Base-by-base conservation (phyloP, 2,797 vertebrate species). In the Danionella dracula region DNA sequence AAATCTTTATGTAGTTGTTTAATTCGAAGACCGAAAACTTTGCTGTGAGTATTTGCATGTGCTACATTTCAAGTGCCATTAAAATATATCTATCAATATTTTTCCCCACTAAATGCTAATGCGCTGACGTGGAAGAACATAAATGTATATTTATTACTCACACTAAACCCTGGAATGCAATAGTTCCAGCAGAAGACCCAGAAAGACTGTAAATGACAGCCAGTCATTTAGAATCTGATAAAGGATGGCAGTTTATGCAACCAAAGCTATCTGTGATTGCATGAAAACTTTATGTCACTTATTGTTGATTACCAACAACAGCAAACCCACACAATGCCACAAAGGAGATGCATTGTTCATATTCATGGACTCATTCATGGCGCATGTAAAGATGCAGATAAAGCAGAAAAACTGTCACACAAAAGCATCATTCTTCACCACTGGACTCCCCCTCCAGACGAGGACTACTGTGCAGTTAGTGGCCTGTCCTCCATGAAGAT, bases 401-500 rank as follows among this genome's bases (percentile, higher is more conserved):
- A 45, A 59, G 9, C 27, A 46, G 15, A 51, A 44, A 23, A 31
- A 32, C 50, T 9, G 5, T 51, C 12, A 38, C 38, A 79, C 74
- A 79, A 78, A 66, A 29, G 8, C 51, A 32, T 44, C 23, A 67
- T 74, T 79, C 57, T 73, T 44, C 19, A n/a, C n/a, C 15, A 19
- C 23, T n/a, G 5, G 1, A 35, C 56, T 29, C 59, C 38, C 37
- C 76, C 60, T 55, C 56, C 63, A 50, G 34, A 57, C 46, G 50
- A 66, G 58, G 66, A 45, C 32, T 46, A 51, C 50, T 62, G 48
- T 53, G 46, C 56, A 21, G 63, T 71, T 64, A 64, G 37, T 37
- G 66, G 20, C 50, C 31, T 53, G 76, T 59, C 62, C 54, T 44
- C 51, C 57, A 67, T 74, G 74, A 77, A 72, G 79, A 82, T 80